Base-by-base conservation (phyloP, 2,888 invertebrate species). In the Plagiodera versicolora region DNA sequence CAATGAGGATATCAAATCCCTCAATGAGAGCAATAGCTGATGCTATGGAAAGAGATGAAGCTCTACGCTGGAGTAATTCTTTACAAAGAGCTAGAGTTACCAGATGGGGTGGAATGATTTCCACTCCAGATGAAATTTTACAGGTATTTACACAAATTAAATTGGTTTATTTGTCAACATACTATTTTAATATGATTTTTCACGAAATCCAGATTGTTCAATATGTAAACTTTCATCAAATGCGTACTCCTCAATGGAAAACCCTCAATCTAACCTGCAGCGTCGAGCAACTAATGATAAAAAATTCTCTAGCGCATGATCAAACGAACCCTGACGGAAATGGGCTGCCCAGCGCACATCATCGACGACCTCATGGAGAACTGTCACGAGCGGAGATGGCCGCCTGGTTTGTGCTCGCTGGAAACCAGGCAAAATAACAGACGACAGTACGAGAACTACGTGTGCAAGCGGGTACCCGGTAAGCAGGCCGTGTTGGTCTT, bases 91-190 rank as follows among this genome's bases (percentile, higher is more conserved):
- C 95, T 16, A 83, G 95, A 61, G 97, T 98, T 47, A 95, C 95
- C 0, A 86, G 97, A 60, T 98, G 97, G 98, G 98, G 97, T 56
- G 97, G 97, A 58, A 96, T 98, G 95, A 98, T 98, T 75, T 96
- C 96, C 24, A 98, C 98, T 10, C 98, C 98, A 0, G 97, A 98
- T 78, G 94, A 94, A 80, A 90, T 94, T 55, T 83, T 96, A 70
- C 94, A 94, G 87, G 93, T 93, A 78, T n/a, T n/a, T n/a, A n/a
- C n/a, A n/a, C n/a, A n/a, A n/a, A n/a, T n/a, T n/a, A n/a, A n/a
- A n/a, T n/a, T n/a, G n/a, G n/a, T n/a, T n/a, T n/a, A n/a, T n/a
- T n/a, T n/a, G n/a, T n/a, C n/a, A n/a, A n/a, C n/a, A n/a, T n/a
- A n/a, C n/a, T n/a, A n/a, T n/a, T n/a, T n/a, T n/a, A n/a, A n/a